A percentile compares a stretch with the other conserved stretches of the same genome.
These are phyloP conservation scores for Muscicapa striata DNA, from an alignment of 2,797 vertebrate genomes.

Conservation along the genomic window DNA sequence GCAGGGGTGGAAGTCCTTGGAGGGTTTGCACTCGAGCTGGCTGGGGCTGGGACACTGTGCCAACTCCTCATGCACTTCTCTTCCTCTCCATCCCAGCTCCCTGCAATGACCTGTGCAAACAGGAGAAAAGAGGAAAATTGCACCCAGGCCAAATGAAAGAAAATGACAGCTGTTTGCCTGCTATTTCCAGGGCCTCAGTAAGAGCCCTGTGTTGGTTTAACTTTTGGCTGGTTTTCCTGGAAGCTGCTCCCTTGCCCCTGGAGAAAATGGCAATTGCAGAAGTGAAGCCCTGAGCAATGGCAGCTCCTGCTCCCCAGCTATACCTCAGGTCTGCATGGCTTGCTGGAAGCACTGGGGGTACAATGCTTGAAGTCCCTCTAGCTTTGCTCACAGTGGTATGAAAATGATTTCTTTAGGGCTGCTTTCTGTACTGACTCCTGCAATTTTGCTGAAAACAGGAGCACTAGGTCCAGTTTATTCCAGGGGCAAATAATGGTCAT, in stretches of 20 bases:
- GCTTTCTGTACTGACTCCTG: neutral
- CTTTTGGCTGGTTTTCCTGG: conserved; percentile 40
- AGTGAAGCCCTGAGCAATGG: neutral
- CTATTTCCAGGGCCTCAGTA: conserved; percentile 1
- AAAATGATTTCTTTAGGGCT: neutral
- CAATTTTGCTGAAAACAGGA: neutral
- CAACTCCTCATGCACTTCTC: neutral
- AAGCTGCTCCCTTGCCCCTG: conserved; percentile 7
- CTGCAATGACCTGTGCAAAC: neutral
- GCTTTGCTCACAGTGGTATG: neutral
- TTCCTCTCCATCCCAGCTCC: neutral
- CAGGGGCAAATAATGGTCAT: neutral
- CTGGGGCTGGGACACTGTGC: neutral
- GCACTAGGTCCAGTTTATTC: neutral
- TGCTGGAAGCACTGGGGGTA: neutral
- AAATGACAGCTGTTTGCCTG: neutral
- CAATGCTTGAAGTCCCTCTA: neutral
- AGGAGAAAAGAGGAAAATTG: neutral
- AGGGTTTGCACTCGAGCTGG: neutral
- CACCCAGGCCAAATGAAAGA: neutral
- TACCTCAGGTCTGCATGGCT: neutral
- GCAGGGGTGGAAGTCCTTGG: neutral
- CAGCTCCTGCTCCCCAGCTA: neutral
- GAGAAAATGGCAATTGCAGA: neutral
- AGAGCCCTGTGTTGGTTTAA: conserved; percentile 8